These are phyloP conservation scores for Cynopterus brachyotis DNA, from an alignment of 2,113 vertebrate species.

Conservation along the genomic window DNA sequence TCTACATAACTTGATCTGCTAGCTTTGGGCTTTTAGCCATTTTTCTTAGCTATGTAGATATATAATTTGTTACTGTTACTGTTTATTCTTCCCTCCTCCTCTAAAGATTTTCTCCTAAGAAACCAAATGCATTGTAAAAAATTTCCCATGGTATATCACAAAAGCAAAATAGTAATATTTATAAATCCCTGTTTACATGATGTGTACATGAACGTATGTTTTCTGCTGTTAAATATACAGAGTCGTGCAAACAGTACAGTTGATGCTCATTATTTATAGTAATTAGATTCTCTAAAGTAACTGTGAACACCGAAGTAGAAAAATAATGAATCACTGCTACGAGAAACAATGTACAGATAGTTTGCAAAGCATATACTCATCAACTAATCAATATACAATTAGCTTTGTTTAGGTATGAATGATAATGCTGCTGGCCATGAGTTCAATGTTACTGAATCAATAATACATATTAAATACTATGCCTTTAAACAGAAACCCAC, in stretches of 20 bases:
- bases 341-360: rapidly evolving
- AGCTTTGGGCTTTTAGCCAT: not conserved
- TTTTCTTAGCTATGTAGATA: not conserved
- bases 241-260: not conserved
- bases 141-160: not conserved
- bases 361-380: not conserved
- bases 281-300: not conserved
- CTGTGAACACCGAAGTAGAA: not conserved
- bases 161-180: not conserved
- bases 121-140: not conserved
- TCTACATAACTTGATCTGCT: not conserved
- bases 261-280: not conserved
- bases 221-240: not conserved
- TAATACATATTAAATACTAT: not conserved
- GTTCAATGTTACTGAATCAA: not conserved
- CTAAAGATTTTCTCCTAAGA: not conserved
- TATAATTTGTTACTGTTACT: not conserved
- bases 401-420: not conserved
- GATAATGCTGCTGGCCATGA: not conserved
- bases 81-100: not conserved
- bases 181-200: not conserved
- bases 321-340: not conserved
- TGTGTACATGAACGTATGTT: not conserved
- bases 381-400: not conserved
- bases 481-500: not conserved